Percentiles rank a stretch among this genome's conserved stretches.
Evolutionary conservation across 1,140 invertebrate species (phyloP).

Genomic region (Rhopalosiphum maidis): DNA sequence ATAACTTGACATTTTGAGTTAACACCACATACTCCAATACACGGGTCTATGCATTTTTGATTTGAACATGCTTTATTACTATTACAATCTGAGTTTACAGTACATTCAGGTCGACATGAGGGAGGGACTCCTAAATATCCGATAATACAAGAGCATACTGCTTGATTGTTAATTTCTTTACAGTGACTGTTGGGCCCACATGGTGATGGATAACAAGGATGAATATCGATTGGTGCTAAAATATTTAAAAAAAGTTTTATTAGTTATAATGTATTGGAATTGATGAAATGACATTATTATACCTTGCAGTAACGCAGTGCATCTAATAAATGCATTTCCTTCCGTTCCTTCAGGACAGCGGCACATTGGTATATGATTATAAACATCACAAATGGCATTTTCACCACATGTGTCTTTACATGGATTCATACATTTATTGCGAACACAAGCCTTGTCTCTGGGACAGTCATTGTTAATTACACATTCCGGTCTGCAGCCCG

Average conservation of each 20-base stretch:
- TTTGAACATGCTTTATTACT: slow-evolving; percentile 70
- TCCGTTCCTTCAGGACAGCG: slow-evolving; percentile 72
- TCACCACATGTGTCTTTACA: slow-evolving; percentile 76
- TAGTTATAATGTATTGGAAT: background rate
- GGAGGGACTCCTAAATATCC: slow-evolving; percentile 77
- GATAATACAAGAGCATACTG: slow-evolving; percentile 74
- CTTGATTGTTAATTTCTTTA: slow-evolving; percentile 70
- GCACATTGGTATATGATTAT: slow-evolving; percentile 77
- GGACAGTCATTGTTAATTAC: slow-evolving; percentile 71
- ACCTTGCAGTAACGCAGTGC: slow-evolving; percentile 67
- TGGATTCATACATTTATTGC: slow-evolving; percentile 79
- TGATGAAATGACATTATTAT: background rate
- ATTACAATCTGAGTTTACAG: slow-evolving; percentile 72
- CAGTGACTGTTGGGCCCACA: slow-evolving; percentile 78
- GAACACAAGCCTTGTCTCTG: slow-evolving; percentile 72
- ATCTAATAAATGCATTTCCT: slow-evolving; percentile 76
- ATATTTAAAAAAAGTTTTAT: background rate
- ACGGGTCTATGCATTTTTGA: slow-evolving; percentile 73
- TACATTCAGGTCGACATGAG: slow-evolving; percentile 75
- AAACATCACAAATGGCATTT: slow-evolving; percentile 72
- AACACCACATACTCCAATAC: slow-evolving; percentile 72
- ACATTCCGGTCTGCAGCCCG: slow-evolving; percentile 72
- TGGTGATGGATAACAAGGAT: slow-evolving; percentile 66
- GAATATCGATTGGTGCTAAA: slow-evolving; percentile 47
- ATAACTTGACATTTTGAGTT: slow-evolving; percentile 74